A percentile compares a stretch with the other conserved stretches of the same genome.
These are phyloP conservation scores for Phocides pigmalion DNA, from an alignment of 1,140 invertebrate species.

Conservation along the genomic window DNA sequence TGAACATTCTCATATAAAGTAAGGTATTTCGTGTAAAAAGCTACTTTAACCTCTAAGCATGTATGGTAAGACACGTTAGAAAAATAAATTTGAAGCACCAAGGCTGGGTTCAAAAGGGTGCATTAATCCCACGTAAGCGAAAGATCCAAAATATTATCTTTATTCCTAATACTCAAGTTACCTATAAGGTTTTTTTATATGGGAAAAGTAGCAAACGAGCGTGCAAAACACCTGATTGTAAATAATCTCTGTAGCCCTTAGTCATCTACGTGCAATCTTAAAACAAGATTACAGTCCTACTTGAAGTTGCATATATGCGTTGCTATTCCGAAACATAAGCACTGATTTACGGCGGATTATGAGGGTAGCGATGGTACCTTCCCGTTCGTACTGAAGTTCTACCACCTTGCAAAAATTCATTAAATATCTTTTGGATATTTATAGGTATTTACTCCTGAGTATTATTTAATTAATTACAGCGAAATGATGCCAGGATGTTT, in stretches of 20 bases:
- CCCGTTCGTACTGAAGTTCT: no score
- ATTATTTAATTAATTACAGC: background rate
- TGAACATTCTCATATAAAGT: slow-evolving; percentile 1
- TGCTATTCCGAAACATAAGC: no score
- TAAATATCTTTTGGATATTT: no score
- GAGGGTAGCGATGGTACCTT: no score
- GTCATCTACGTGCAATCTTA: no score
- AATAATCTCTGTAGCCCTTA: slow-evolving; percentile 14
- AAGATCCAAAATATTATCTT: slow-evolving; percentile 28
- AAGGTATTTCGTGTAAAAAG: slow-evolving; percentile 14
- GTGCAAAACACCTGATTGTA: no score
- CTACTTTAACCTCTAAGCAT: slow-evolving; percentile 8
- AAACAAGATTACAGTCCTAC: no score
- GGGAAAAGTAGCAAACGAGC: no score
- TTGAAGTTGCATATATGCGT: no score
- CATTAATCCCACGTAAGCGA: slow-evolving; percentile 39
- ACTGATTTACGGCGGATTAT: no score
- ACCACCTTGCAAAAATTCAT: no score
- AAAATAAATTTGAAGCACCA: slow-evolving; percentile 38
- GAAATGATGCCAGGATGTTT: background rate
- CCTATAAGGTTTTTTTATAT: no score
- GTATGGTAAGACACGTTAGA: slow-evolving; percentile 34
- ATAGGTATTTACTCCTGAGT: background rate
- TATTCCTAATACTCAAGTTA: slow-evolving; percentile 8
- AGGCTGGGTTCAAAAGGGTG: slow-evolving; percentile 44